phyloP scores from a whole-genome alignment of 2,797 vertebrate genomes.

The Pseudochirops cupreus region DNA sequence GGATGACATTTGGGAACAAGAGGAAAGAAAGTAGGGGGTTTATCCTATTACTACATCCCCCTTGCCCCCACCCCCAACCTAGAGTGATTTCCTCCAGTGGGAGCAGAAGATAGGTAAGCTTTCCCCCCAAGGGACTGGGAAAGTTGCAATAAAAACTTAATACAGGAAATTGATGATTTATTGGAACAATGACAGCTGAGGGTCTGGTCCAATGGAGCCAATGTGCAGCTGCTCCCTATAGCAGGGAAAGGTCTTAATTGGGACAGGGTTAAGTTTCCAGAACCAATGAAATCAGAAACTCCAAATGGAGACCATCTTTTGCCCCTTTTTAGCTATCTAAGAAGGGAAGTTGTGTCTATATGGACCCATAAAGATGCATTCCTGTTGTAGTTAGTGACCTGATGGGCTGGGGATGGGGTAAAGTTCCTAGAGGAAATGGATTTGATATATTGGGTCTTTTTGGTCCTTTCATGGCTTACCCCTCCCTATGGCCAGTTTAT shows the following conservation, averaged over 20 bases:
- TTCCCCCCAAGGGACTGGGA: not conserved
- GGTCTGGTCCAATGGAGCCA: not conserved
- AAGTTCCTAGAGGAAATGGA: not conserved
- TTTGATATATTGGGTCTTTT: not conserved
- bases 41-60: not conserved
- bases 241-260: not conserved
- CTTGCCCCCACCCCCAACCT: not conserved
- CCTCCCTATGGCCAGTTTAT: not conserved
- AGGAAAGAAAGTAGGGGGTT: not conserved
- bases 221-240: not conserved
- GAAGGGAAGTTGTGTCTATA: not conserved
- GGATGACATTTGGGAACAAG: not conserved
- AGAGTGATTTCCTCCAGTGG: not conserved
- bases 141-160: too few relatives aligned
- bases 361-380: not conserved
- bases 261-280: not conserved
- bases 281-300: not conserved
- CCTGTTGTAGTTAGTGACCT: not conserved
- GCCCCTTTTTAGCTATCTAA: not conserved
- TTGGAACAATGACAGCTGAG: not conserved
- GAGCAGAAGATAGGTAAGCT: not conserved
- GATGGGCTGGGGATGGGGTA: not conserved
- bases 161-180: too few relatives aligned
- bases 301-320: not conserved
- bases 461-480: too few relatives aligned